Evolutionary conservation across 1,140 invertebrate species (phyloP), one percentile per base, ranked within the genome.

Genomic region (Wasmannia auropunctata): DNA sequence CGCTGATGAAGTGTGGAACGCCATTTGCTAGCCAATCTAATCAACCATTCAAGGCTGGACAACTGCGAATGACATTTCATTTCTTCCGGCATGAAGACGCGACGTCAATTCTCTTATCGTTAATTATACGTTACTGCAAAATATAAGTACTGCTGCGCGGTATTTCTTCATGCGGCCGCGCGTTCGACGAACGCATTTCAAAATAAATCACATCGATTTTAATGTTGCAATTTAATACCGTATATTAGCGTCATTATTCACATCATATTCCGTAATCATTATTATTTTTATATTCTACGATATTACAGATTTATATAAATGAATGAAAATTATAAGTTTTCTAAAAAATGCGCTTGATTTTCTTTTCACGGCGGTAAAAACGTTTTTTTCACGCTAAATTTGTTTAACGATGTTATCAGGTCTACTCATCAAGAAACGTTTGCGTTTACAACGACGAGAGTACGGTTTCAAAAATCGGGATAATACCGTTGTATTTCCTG

Each of bases 1-100:
- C 65, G n/a, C 56, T 72, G 69, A 89, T 83, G 54, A 81, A 89
- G 87, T 72, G 56, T 54, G 14, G 16, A 79, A 46, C 60, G 46
- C 11, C 56, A 77, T 84, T 72, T 56, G 85, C 28, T 37, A 65
- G 14, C 31, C 85, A 65, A 79, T 86, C 85, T 86, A 89, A 90
- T 87, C 88, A 58, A 4, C 56, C 31, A 86, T 83, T 84, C 87
- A 90, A 87, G 85, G 85, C 40, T 72, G 49, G 25, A 22, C 16
- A 58, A 81, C 25, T 25, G 54, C 31, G 34, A 80, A 31, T 14
- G 22, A 46, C 19, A n/a, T 85, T 70, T 54, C 43, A 22, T 69
- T 75, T 19, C 11, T 60, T 46, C 51, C 28, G 67, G 40, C 31
- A 34, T 49, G 22, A 74, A 54, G 5, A 43, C 79, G 14, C 49